Percentiles rank a stretch among this genome's conserved stretches.
phyloP scores from a whole-genome alignment of 2,888 invertebrate species.

The Leptinotarsa haldemani region DNA sequence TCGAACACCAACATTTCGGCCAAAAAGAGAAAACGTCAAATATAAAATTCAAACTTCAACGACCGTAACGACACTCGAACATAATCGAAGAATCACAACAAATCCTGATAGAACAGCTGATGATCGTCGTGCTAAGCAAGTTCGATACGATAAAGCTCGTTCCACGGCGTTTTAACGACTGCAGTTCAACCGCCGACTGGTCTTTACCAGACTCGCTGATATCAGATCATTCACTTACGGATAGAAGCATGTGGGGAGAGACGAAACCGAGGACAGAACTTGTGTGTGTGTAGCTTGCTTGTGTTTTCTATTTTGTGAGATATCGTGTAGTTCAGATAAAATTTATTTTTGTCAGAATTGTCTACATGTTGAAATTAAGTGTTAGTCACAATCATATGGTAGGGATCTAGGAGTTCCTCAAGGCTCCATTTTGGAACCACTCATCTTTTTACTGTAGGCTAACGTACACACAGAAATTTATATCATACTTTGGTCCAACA shows the following conservation, averaged over 20 bases:
- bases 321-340: slow-evolving; percentile 12
- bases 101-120: slow-evolving; percentile 39
- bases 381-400: too few species aligned
- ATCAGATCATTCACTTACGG: slow-evolving; percentile 56
- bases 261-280: slow-evolving; percentile 18
- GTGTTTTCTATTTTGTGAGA: slow-evolving; percentile 8
- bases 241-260: slow-evolving; percentile 47
- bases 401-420: too few species aligned
- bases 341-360: not conserved
- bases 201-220: slow-evolving; percentile 48
- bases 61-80: slow-evolving; percentile 44
- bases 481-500: too few species aligned
- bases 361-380: not conserved
- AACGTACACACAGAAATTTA: too few species aligned
- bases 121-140: slow-evolving; percentile 31
- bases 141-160: slow-evolving; percentile 26
- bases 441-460: too few species aligned
- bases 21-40: slow-evolving; percentile 33
- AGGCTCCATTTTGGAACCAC: too few species aligned
- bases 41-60: slow-evolving; percentile 35
- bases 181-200: slow-evolving; percentile 43
- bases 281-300: not conserved
- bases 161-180: slow-evolving; percentile 30
- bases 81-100: slow-evolving; percentile 45
- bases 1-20: slow-evolving; percentile 54